A percentile compares a stretch with the other conserved stretches of the same genome.
Conservation (phyloP, 2,888 invertebrate genomes). For the Suillia variegata region DNA sequence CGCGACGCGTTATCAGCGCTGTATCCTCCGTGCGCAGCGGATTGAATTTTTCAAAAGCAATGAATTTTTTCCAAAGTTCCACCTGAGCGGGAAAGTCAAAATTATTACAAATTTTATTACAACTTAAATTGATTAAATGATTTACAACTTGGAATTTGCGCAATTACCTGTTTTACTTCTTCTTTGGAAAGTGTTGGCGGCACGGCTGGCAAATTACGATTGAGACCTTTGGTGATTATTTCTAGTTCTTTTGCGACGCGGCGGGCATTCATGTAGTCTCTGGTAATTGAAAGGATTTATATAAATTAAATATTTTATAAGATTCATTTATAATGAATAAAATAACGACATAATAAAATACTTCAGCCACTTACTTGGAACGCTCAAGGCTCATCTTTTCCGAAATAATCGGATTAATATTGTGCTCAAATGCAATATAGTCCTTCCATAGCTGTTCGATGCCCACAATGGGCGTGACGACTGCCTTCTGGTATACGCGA, state of each 20-base stretch:
- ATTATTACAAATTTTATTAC: not conserved
- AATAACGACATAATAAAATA: not conserved
- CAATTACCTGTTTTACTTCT: conserved; percentile 84
- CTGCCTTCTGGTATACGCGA: conserved; percentile 94
- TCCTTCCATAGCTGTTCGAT: conserved; percentile 98
- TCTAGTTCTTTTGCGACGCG: conserved; percentile 96
- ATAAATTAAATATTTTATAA: not conserved
- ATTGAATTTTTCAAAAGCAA: conserved; percentile 96
- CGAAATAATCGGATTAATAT: conserved; percentile 78
- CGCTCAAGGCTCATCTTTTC: conserved; percentile 98
- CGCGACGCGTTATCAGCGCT: conserved; percentile 87
- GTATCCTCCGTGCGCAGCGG: conserved; percentile 96
- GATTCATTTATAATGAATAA: not conserved
- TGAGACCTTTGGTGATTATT: conserved; percentile 91
- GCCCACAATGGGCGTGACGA: conserved; percentile 95
- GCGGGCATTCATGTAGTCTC: conserved; percentile 97
- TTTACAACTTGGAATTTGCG: not conserved
- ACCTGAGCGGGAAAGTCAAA: conserved; percentile 66
- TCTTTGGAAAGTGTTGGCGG: conserved; percentile 92
- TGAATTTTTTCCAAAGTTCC: conserved; percentile 98
- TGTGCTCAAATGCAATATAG: conserved; percentile 95
- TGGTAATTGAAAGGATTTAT: conserved; percentile 34
- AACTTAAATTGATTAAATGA: not conserved
- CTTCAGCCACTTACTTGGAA: conserved; percentile 63
- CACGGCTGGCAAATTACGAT: conserved; percentile 92